These are phyloP conservation scores for Campodea augens DNA, from an alignment of 1,140 invertebrate genomes.

Conservation along the genomic window DNA sequence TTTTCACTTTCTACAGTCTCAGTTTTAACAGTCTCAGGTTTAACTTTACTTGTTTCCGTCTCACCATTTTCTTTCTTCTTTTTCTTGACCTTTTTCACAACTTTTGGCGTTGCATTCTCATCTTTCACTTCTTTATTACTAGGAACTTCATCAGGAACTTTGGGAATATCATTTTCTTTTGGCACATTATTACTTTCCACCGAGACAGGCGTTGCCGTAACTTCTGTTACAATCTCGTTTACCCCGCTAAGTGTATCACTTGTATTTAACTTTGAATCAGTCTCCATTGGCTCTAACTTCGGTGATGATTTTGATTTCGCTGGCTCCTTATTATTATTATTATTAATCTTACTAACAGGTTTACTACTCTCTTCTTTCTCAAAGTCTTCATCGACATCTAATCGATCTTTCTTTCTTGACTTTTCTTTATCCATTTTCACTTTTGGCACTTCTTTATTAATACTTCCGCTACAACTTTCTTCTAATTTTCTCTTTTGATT, in stretches of 20 bases:
- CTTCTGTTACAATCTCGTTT: slow-evolving; percentile 13
- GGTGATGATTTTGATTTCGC: background rate
- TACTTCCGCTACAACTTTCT: slow-evolving; percentile 8
- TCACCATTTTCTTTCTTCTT: slow-evolving; percentile 14
- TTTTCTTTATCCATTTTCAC: too few relatives aligned
- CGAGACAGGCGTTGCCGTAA: too few relatives aligned
- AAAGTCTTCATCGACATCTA: slow-evolving; percentile 14
- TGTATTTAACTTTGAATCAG: slow-evolving; percentile 6
- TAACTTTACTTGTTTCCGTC: slow-evolving; percentile 8
- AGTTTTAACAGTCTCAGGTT: slow-evolving; percentile 2
- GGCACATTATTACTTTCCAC: too few relatives aligned
- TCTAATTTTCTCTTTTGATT: slow-evolving; percentile 14
- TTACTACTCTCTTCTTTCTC: slow-evolving; percentile 10
- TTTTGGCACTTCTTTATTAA: background rate
- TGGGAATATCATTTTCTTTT: too few relatives aligned
- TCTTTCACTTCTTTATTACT: background rate
- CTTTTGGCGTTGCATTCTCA: background rate
- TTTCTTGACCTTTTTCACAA: slow-evolving; percentile 18
- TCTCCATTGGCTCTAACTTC: slow-evolving; percentile 5
- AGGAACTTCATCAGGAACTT: too few relatives aligned
- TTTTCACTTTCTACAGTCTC: slow-evolving; percentile 6
- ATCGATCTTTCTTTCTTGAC: too few relatives aligned
- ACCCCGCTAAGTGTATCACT: slow-evolving; percentile 15
- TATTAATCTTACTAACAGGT: background rate
- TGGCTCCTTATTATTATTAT: background rate